Evolutionary conservation across 2,888 invertebrate species (phyloP), one percentile per base, ranked within the genome.

Genomic region (Stomorhina lunata): DNA sequence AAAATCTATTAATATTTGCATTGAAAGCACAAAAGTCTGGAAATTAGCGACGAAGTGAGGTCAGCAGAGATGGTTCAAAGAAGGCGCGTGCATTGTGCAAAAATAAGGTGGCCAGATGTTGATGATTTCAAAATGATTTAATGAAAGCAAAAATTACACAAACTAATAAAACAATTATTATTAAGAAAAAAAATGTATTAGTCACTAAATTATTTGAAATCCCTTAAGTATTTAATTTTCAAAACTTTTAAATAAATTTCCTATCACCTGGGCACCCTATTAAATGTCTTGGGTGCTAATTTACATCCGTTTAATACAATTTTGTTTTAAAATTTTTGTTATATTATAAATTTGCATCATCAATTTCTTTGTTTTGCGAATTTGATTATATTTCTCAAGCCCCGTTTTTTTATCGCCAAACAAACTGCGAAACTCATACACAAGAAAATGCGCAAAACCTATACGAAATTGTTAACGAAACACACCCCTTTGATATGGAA

Each of bases 401-500:
- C 7, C 25, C 37, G 22, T 40, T 53, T 27, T 22, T 37, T 61
- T 53, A 7, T 27, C 2, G 34, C 15, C 50, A 53, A 15, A 66
- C 17, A 37, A 34, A 25, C n/a, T 22, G 37, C 10, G 4, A 4
- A 25, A 1, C 9, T 37, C 27, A 6, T 25, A 50, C 12, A 53
- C n/a, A n/a, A n/a, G n/a, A n/a, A 75, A 45, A 40, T 25, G 32
- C 43, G 59, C 65, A 22, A 17, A 12, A 40, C 4, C 3, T 4
- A 40, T 15, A 20, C 40, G 22, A n/a, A 43, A 2, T n/a, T 15
- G 27, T 4, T 6, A 68, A 20, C 10, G 17, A 59, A 66, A 76
- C 76, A 76, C 76, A 76, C 76, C 66, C 76, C 66, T 37, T 20
- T 40, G 17, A 43, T 10, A 48, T 3, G 12, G 5, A 43, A n/a